Base-by-base conservation (phyloP, 2,113 vertebrate species). In the Eudyptes chrysolophus region DNA sequence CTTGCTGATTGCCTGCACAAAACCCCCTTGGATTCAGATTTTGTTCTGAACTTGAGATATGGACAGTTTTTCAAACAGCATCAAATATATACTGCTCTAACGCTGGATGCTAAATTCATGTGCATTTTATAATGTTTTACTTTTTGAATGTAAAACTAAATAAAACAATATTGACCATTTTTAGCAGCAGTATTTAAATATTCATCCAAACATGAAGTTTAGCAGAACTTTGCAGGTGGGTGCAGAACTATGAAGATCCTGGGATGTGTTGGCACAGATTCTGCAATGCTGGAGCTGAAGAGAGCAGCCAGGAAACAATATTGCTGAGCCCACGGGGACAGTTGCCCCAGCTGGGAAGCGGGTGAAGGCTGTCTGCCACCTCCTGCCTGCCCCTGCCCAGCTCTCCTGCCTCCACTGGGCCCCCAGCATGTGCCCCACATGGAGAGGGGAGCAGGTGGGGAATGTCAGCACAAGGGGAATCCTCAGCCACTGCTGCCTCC, bases 121-220 rank as follows among this genome's bases (percentile, higher is more conserved):
- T 38, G 24, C 19, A 18, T 34, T 74, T 68, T 30, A 14, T 20
- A 32, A 30, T n/a, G 20, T 26, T 86, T 58, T 30, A 9, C 17
- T 15, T 26, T 40, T 49, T 22, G 17, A 30, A 40, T 25, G 38
- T 25, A 38, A 17, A 62, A 7, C 20, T 29, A 46, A 9, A 20
- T 4, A 22, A 57, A 36, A 5, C 4, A 18, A 6, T 10, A 6
- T 25, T 3, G 48, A 2, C 5, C 10, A 5, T 44, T 86, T 87
- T 18, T 3, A 44, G 74, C 64, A 72, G 74, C 48, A 69, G 44
- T 22, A 6, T 5, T 52, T 15, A 4, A 40, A 17, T 9, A 2
- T 16, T 16, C n/a, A 16, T 5, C 13, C 51, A n/a, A 12, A 13
- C 5, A 3, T 1, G 20, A 20, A 19, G 60, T 1, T 25, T 4